Base-by-base conservation (phyloP, 2,888 invertebrate species). In the Pterostichus madidus region DNA sequence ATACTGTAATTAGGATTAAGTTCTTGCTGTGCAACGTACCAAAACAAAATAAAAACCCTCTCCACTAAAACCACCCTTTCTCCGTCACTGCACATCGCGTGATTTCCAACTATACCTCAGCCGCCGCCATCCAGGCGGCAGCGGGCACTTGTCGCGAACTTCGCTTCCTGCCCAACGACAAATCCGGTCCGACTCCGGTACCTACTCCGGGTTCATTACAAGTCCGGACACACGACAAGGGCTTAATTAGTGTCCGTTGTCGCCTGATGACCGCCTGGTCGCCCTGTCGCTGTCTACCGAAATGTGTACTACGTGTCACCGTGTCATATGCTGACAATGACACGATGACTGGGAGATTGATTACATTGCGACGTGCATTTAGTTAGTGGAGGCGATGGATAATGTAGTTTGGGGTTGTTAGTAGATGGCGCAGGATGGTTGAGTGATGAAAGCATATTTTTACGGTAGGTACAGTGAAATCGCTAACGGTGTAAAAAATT, bases 181-280 rank as follows among this genome's bases (percentile, higher is more conserved):
- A 64, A 32, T 35, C 64, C 31, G 32, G 32, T 13, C 32, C 64
- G 11, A 59, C 24, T 24, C 59, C 59, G 35, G 35, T 8, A 13
- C n/a, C n/a, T n/a, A n/a, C 64, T 64, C 64, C 64, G 49, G 64
- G 64, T 64, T 64, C 64, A 64, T 64, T 64, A 64, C 64, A 13
- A 64, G 64, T 35, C 64, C 35, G 64, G 64, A 64, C 64, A 64
- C 35, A 64, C 64, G 64, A 64, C 64, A 64, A 64, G 64, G 64
- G 64, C 64, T 64, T 64, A 64, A 64, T 64, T 64, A 64, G 35
- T 64, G 64, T 64, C 64, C 64, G 64, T n/a, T 64, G 64, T 64
- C 64, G 32, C 64, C 31, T 64, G 64, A 8, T 39, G 8, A 5
- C 39, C 39, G 7, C 5, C 7, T 39, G 7, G 39, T 5, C 8